Base-by-base conservation (phyloP, 1,140 invertebrate species). In the Sycophila sp. region DNA sequence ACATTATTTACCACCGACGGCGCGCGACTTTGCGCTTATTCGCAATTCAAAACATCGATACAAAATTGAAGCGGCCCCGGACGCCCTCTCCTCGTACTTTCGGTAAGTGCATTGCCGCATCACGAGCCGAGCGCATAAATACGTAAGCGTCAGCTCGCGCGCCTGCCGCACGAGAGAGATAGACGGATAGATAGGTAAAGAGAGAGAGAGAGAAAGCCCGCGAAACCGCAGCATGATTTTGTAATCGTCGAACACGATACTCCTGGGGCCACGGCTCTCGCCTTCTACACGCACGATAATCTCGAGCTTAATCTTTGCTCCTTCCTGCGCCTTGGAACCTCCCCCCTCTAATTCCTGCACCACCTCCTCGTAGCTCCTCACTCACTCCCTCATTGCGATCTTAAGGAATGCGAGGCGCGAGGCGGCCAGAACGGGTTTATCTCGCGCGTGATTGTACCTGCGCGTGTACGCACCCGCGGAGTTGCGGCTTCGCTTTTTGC, bases 181-280 rank as follows among this genome's bases (percentile, higher is more conserved):
- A n/a, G n/a, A n/a, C n/a, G n/a, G n/a, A n/a, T n/a, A n/a, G n/a
- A n/a, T n/a, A n/a, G n/a, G n/a, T n/a, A n/a, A n/a, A n/a, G n/a
- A n/a, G n/a, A n/a, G n/a, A n/a, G 40, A 8, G 38, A 47, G 56
- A 59, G 34, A 19, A 15, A 59, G 34, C 49, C 4, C n/a, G 19
- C 19, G 17, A 49, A 65, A 68, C 73, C 69, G 72, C 73, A 69
- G 26, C 71, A 45, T 74, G 73, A 75, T 73, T 45, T 72, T 66
- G 64, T 80, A 75, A 73, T 69, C 67, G 59, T 42, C 38, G 47
- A 42, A 63, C 64, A 62, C 49, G 70, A 72, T 64, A 64, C 47
- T 64, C 62, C 47, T 55, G 30, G 62, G 32, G 47, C 30, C 47
- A 24, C 19, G 32, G n/a, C 13, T 11, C 24, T 45, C 30, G 4